Conservation (phyloP, 23 tunicate genomes). For the Halocynthia roretzi region DNA sequence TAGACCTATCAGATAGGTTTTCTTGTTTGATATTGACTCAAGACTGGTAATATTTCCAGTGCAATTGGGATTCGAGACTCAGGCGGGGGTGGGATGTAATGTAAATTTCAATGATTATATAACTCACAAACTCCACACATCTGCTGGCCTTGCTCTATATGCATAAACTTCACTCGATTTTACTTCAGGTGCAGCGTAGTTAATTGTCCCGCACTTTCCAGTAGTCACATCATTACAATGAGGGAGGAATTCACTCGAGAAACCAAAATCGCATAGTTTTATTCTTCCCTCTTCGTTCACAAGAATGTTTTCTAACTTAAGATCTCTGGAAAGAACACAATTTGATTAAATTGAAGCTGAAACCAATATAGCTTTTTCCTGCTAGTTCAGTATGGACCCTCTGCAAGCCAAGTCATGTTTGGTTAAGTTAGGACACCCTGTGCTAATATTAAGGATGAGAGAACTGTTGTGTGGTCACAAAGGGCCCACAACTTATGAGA, state of each 20-base stretch:
- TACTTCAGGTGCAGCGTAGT: slow-evolving; percentile 17
- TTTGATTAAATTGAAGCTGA: too few species aligned
- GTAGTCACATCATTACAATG: slow-evolving; percentile 2
- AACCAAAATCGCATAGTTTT: slow-evolving; percentile 6
- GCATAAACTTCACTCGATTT: not conserved
- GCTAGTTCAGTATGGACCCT: too few species aligned
- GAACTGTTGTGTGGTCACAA: not conserved
- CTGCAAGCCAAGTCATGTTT: too few species aligned
- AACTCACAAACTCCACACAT: slow-evolving; percentile 11
- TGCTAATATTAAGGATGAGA: too few species aligned
- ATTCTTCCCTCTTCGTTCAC: slow-evolving; percentile 4
- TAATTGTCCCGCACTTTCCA: not conserved
- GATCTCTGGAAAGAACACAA: not conserved
- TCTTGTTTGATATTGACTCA: too few species aligned
- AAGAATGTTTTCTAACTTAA: not conserved
- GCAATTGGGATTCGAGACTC: too few species aligned
- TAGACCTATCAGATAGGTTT: too few species aligned
- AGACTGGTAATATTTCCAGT: too few species aligned
- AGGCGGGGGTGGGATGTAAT: too few species aligned
- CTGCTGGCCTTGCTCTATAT: slow-evolving; percentile 5
- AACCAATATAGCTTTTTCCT: too few species aligned
- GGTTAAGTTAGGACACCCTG: too few species aligned
- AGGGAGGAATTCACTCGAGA: not conserved
- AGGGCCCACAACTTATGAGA: too few species aligned
- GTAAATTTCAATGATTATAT: not conserved